Evolutionary conservation across 2,113 vertebrate species (phyloP).

Genomic region (Alectura lathami): DNA sequence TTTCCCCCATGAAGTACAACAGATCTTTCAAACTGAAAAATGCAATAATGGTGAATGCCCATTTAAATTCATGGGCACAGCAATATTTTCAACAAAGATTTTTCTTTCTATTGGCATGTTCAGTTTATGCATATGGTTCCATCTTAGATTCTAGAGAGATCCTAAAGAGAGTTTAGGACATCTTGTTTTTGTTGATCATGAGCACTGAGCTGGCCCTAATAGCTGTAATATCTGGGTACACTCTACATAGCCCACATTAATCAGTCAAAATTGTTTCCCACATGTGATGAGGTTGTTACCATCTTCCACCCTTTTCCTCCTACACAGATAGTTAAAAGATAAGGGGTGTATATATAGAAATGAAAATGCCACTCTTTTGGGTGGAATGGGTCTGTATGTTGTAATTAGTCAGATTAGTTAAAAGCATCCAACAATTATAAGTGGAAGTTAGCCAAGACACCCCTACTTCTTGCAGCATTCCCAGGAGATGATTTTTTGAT

Average conservation of each 20-base stretch:
- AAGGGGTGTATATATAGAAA: conserved; percentile 31
- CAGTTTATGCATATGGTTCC: background rate
- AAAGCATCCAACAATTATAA: conserved; percentile 64
- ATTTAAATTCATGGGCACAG: background rate
- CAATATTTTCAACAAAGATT: background rate
- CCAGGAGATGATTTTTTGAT: background rate
- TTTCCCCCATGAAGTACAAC: background rate
- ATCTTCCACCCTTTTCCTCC: conserved; percentile 18
- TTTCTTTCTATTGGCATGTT: background rate
- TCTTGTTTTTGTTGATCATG: conserved; percentile 34
- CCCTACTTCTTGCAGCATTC: conserved; percentile 14
- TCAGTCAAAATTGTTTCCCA: background rate
- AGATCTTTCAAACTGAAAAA: background rate
- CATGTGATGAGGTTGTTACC: background rate
- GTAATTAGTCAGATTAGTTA: conserved; percentile 36
- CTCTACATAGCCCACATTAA: background rate
- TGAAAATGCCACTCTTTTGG: background rate
- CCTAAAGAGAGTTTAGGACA: background rate
- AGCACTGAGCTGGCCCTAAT: background rate
- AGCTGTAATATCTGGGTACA: background rate
- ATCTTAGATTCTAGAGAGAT: background rate
- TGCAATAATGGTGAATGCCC: background rate
- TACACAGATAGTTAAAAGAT: conserved; percentile 19
- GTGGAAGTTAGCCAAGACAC: conserved; percentile 7
- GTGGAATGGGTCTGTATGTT: background rate